phyloP scores from a whole-genome alignment of 2,113 vertebrate genomes.

The Manacus vitellinus region DNA sequence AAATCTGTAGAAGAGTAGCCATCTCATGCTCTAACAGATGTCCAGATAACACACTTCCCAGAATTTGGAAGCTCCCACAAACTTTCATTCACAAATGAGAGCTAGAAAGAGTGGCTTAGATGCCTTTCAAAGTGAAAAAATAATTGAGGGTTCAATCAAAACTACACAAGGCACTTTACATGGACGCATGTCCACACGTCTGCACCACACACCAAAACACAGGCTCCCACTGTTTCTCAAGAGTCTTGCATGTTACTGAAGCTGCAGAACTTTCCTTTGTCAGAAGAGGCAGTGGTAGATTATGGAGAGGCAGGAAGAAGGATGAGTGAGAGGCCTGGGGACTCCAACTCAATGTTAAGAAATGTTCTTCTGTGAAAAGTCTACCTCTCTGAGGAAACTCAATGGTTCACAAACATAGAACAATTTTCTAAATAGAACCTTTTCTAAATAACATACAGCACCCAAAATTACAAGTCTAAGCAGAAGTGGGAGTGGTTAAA shows the following conservation, averaged over 20 bases:
- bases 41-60: neutral
- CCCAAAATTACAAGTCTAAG: neutral
- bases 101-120: neutral
- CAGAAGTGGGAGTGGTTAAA: neutral
- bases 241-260: neutral
- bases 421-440: neutral
- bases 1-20: neutral
- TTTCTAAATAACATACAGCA: neutral
- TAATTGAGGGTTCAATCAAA: neutral
- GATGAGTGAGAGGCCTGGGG: neutral
- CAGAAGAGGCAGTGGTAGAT: neutral
- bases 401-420: neutral
- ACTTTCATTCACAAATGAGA: neutral
- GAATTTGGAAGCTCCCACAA: neutral
- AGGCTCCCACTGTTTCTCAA: accelerated
- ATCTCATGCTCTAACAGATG: neutral
- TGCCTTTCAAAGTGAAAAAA: neutral
- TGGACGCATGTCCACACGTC: no score
- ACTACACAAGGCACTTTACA: neutral
- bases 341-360: neutral
- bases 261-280: neutral
- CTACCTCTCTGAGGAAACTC: neutral
- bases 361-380: neutral
- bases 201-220: neutral
- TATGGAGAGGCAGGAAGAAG: neutral